Evolutionary conservation across 2,113 vertebrate species (phyloP), one percentile per base, ranked within the genome.

Genomic region (Burhinus bistriatus): DNA sequence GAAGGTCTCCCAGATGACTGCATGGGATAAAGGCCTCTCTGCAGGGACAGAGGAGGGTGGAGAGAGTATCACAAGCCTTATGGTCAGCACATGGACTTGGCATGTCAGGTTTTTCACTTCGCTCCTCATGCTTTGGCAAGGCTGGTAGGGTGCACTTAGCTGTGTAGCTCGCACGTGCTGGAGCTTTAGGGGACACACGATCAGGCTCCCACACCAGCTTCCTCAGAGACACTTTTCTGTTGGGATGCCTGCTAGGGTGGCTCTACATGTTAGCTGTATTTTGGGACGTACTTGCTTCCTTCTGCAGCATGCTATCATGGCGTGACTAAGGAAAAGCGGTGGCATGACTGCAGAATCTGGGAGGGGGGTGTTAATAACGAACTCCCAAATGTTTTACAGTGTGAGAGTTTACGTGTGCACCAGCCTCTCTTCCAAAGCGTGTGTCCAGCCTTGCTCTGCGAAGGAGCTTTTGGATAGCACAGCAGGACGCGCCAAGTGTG

Each of bases 291-390:
- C 0, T 6, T 11, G 26, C 38, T 78, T 71, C 51, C 9, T 87
- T 87, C 58, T 55, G 40, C 77, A 82, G 38, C n/a, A 29, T 22
- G 17, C 10, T 65, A 6, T 45, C 18, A 13, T 32, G 34, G 29
- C 1, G 2, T 55, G 55, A 51, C 27, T 51, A n/a, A 81, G 62
- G 29, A 36, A 52, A 34, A 72, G 34, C 1, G 2, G 36, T 26
- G 16, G 25, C 45, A 20, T 32, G 45, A 36, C 23, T 34, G 27
- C 44, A 65, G 45, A 71, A 58, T 69, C 44, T 34, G 13, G 42
- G 15, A 21, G 14, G 8, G 23, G 3, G 8, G 5, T 27, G 10
- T 54, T 79, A 23, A 40, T 29, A 54, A 11, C 0, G 1, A n/a
- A 30, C 27, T 72, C 51, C 34, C 25, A 71, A 22, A 45, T 5